Evolutionary conservation across 1,140 invertebrate species (phyloP), one percentile per base, ranked within the genome.

Genomic region (Drosophila pectinifera): DNA sequence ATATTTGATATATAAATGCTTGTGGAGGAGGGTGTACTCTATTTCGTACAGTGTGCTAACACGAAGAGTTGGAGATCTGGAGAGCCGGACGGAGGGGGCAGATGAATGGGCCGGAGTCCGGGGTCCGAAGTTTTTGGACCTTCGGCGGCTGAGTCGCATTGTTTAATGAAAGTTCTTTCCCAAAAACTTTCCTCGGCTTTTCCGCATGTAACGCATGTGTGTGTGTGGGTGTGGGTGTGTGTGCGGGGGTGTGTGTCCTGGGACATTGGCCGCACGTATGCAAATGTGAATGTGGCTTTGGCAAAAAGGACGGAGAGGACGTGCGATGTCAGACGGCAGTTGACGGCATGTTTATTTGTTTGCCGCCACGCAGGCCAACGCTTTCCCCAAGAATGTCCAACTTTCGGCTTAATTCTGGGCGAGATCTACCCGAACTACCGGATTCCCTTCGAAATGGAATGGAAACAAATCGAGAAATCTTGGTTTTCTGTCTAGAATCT

Each of bases 261-360:
- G 80, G 80, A 86, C 83, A 78, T 82, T 86, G 82, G 82, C 83
- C 83, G 74, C 82, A 88, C 79, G 74, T 82, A 86, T 86, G 78
- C 78, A 86, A 86, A 86, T 85, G 82, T 63, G 83, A 64, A 69
- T 80, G 65, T 55, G 64, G 68, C 59, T 53, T 51, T 51, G 48
- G 48, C 48, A 51, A 51, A 51, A 51, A 36, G 18, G 51, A 46
- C 20, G 22, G 41, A 39, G 24, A 41, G 45, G 58, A 53, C 55
- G 81, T 78, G 79, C 78, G 83, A 86, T 86, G 83, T 86, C 83
- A 86, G 83, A 89, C 83, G 76, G 72, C 84, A 88, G 84, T 89
- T 89, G 83, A 88, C 83, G 89, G 83, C 84, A 89, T 88, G 83
- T 88, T 88, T 88, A 88, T 88, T 88, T 88, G 84, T 83, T 88